Evolutionary conservation across 2,888 invertebrate genomes (phyloP), one percentile per base, ranked within the genome.

Genomic region (Hecatera dysodea): DNA sequence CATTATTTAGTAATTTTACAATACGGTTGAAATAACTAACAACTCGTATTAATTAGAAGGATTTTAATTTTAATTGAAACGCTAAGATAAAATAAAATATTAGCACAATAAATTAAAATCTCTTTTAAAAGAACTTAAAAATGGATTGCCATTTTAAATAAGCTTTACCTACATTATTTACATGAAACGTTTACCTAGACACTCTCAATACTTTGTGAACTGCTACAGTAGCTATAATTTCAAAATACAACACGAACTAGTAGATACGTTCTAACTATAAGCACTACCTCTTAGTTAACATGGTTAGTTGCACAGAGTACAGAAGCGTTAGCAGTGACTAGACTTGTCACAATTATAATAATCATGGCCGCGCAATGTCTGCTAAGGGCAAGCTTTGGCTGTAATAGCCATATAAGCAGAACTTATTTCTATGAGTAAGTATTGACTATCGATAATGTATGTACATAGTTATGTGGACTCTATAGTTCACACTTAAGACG

Each of bases 271-370:
- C 36, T 5, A 15, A 24, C 19, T 39, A 50, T 56, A n/a, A 44
- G 39, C 1, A 55, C 39, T 59, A 48, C n/a, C 52, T 63, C 42
- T 56, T 39, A 65, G 48, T 63, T 66, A 60, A 67, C 63, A 62
- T 56, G 66, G 76, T 74, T 55, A 61, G 29, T 79, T 22, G 15
- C 56, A 56, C 56, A 56, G 56, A 36, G 22, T 22, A 56, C 36
- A 22, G 22, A 56, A 36, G 4, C 22, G 8, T 15, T 36, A 8
- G 36, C 15, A 56, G 22, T 9, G 15, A 22, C n/a, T 36, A 22
- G 22, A 33, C 6, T 15, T 29, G n/a, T 7, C 12, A 50, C n/a
- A 6, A 24, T 12, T 33, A 8, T 48, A 19, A 19, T 44, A 44
- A 44, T 22, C 22, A 12, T 46, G 12, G 22, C 22, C 22, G 4